phyloP scores from a whole-genome alignment of 2,888 invertebrate species.

The Brachycybe producta region DNA sequence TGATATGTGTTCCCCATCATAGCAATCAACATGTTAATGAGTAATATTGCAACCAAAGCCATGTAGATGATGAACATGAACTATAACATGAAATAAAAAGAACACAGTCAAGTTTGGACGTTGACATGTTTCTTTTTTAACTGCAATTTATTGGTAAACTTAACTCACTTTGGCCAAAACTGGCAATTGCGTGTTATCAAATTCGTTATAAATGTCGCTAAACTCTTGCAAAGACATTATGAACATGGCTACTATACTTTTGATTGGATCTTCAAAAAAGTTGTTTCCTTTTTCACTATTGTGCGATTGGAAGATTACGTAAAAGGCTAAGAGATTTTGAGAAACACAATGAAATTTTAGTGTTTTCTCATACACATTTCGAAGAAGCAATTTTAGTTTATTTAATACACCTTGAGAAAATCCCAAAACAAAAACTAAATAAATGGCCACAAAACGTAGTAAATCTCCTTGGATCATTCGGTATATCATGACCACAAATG shows the following conservation, averaged over 20 bases:
- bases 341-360: not conserved
- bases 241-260: conserved; percentile 95
- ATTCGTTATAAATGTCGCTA: conserved; percentile 83
- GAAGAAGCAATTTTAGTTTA: not conserved
- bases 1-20: conserved; percentile 99
- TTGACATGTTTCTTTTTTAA: not conserved
- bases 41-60: conserved; percentile 84
- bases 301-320: conserved; percentile 31
- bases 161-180: conserved; percentile 65
- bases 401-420: conserved; percentile 71
- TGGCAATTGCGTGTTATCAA: conserved; percentile 77
- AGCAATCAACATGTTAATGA: conserved; percentile 96
- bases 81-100: conserved; percentile 27
- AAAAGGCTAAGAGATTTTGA: conserved; percentile 33
- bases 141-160: not conserved
- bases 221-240: conserved; percentile 96
- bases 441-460: conserved; percentile 88
- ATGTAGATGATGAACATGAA: conserved; percentile 87
- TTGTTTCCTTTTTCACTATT: conserved; percentile 25
- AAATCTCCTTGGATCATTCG: conserved; percentile 96
- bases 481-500: conserved; percentile 99
- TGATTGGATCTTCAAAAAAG: conserved; percentile 54
- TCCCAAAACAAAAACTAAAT: conserved; percentile 90
- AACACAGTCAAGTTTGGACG: not conserved
- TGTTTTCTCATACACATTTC: no score